Evolutionary conservation across 1,140 invertebrate species (phyloP).

Genomic region (Triops longicaudatus): DNA sequence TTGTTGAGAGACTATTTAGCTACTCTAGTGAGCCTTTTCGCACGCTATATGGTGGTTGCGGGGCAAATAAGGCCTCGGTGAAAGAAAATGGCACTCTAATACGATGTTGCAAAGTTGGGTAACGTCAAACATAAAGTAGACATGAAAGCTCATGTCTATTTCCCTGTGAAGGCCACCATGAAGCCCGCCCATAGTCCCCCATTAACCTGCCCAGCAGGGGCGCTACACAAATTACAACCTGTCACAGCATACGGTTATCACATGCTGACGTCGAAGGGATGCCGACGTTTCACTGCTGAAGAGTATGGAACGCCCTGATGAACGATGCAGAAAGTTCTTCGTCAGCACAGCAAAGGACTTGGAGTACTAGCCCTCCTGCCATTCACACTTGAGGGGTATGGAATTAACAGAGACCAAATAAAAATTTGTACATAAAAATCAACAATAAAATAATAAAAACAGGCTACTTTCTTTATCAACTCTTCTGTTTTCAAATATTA

Average conservation of each 20-base stretch:
- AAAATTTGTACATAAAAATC: no score
- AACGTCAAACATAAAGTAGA: neutral
- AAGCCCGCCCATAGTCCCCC: constrained; percentile 10
- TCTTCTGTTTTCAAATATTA: no score
- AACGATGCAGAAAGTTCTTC: neutral
- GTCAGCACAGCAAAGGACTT: neutral
- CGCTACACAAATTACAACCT: constrained; percentile 12
- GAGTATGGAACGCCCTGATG: constrained; percentile 10
- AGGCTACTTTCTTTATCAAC: no score
- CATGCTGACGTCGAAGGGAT: constrained; percentile 6
- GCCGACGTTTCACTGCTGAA: constrained; percentile 1
- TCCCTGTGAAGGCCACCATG: neutral
- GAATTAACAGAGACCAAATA: neutral
- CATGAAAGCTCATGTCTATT: constrained; percentile 12
- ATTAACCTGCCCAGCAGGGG: constrained; percentile 13
- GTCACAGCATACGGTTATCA: constrained; percentile 11
- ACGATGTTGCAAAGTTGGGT: no score
- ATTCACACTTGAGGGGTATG: neutral
- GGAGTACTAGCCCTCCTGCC: neutral
- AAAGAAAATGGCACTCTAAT: no score
- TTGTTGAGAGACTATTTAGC: no score
- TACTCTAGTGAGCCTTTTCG: no score
- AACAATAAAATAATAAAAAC: no score
- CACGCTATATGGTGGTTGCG: no score
- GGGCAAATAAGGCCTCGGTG: no score